These are phyloP conservation scores for Amazona guildingii DNA, from an alignment of 2,113 vertebrate genomes.

Conservation along the genomic window DNA sequence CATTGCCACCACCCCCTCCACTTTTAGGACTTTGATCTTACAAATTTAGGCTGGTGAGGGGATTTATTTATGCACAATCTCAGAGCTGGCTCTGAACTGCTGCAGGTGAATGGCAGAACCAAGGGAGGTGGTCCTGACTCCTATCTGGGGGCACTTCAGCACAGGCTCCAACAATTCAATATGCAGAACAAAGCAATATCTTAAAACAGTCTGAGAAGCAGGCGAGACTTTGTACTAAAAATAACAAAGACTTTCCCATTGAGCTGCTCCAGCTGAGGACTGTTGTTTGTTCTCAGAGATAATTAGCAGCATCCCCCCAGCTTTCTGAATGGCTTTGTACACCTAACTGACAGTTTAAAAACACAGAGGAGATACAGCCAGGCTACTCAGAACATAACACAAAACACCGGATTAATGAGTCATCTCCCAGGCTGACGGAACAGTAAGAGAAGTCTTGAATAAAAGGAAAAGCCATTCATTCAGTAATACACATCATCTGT, in stretches of 20 bases:
- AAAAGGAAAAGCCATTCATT: background rate
- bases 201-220: background rate
- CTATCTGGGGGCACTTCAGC: background rate
- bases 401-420: background rate
- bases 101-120: background rate
- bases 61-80: background rate
- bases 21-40: background rate
- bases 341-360: background rate
- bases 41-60: background rate
- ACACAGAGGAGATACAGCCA: background rate
- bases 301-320: constrained; percentile 42
- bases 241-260: constrained; percentile 30
- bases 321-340: background rate
- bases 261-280: constrained; percentile 22
- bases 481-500: background rate
- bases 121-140: background rate
- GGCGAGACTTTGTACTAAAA: background rate
- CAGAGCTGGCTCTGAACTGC: background rate
- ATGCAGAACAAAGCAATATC: background rate
- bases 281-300: constrained; percentile 4
- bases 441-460: background rate
- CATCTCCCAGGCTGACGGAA: background rate
- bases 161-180: background rate
- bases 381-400: background rate
- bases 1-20: background rate